These are phyloP conservation scores for Catharus ustulatus DNA, from an alignment of 2,797 vertebrate genomes.

Conservation along the genomic window DNA sequence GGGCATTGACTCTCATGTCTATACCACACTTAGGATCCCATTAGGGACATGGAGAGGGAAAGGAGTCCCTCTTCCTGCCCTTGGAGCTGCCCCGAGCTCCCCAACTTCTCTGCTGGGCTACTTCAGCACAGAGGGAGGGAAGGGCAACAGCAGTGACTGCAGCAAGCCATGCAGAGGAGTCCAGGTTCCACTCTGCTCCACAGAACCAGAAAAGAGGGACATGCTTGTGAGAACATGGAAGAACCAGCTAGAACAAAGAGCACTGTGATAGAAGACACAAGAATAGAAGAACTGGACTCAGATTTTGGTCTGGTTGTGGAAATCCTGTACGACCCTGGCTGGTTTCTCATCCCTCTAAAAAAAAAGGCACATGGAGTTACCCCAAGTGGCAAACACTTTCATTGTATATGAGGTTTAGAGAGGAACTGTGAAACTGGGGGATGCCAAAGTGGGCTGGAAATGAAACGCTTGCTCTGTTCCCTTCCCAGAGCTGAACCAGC, in stretches of 20 bases:
- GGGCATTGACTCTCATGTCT: constrained; percentile 78
- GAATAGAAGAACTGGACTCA: not conserved
- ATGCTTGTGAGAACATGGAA: not conserved
- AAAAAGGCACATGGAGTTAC: not conserved
- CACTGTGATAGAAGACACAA: not conserved
- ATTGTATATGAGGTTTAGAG: not conserved
- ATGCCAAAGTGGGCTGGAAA: not conserved
- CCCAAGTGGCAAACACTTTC: not conserved
- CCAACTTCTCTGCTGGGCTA: constrained; percentile 4
- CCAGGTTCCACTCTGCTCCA: not conserved
- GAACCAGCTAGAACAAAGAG: not conserved
- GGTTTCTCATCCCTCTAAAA: not conserved
- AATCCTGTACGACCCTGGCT: not conserved
- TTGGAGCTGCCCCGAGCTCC: not conserved
- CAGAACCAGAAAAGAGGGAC: not conserved
- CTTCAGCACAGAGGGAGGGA: not conserved
- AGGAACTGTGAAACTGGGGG: not conserved
- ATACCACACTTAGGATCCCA: constrained; percentile 66
- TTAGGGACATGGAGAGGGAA: constrained; percentile 48
- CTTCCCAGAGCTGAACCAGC: not conserved
- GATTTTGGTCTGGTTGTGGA: not conserved
- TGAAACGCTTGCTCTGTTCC: not conserved
- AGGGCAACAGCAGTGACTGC: not conserved
- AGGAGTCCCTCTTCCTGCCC: not conserved
- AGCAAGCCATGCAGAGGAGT: not conserved